Evolutionary conservation across 2,113 vertebrate genomes (phyloP), one percentile per base, ranked within the genome.

Genomic region (Haemorhous mexicanus): DNA sequence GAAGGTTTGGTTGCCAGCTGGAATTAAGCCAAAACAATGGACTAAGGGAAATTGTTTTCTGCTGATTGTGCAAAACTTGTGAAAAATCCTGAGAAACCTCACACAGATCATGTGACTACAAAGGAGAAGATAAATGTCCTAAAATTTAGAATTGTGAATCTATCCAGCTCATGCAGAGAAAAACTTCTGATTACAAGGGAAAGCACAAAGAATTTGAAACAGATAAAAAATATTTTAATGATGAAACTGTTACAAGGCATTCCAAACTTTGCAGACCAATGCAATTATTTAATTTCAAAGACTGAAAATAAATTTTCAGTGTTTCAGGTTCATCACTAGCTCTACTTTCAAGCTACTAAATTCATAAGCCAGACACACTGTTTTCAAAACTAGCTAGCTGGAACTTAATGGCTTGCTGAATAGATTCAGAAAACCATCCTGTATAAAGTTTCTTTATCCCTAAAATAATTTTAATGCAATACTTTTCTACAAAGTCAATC

Each of bases 391-490:
- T 27, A 83, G 20, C 32, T 73, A 28, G 94, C 33, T 88, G 46
- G 28, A 61, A 66, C 44, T 88, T 90, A 77, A 49, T 76, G 59
- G 30, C 12, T 80, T 77, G 46, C 43, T 77, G 75, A 96, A 85
- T 46, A 83, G 46, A 62, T 87, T 90, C 67, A 93, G 70, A 92
- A 94, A 92, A 86, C 33, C 28, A 46, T 53, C 44, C 12, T 79
- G 37, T 58, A 88, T 88, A 83, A 90, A 83, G 63, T 77, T 90
- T 41, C 64, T 86, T 93, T 92, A 90, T 76, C 87, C 59, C 13
- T 87, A 80, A 90, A 88, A 26, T 55, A 6, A 50, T 77, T 93
- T 87, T 87, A 86, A 58, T 80, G 46, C 21, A 92, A 43, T 59
- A 7, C 7, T 90, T 69, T 88, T 83, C 46, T 86, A 43, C 88